phyloP scores from a whole-genome alignment of 2,888 invertebrate genomes.

The Phyllotreta striolata region DNA sequence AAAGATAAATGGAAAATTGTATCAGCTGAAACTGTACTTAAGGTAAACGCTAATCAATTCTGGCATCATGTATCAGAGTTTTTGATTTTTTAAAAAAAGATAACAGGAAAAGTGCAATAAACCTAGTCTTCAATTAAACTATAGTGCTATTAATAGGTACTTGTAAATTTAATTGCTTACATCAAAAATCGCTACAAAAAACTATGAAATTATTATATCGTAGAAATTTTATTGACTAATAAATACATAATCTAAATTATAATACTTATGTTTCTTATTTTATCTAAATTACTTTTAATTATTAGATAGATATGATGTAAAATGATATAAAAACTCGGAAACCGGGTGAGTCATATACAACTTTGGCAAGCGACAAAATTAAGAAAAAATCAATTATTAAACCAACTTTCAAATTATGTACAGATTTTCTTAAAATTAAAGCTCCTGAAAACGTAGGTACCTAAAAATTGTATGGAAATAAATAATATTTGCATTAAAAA shows the following conservation, averaged over 20 bases:
- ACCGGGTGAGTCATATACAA: conserved; percentile 36
- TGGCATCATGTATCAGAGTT: too few species aligned
- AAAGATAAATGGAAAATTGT: too few species aligned
- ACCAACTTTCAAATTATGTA: too few species aligned
- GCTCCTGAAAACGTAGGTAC: too few species aligned
- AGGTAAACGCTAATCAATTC: too few species aligned
- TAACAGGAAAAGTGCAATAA: not conserved
- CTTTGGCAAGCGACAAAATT: conserved; percentile 51
- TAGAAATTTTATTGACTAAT: conserved; percentile 45
- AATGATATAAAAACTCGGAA: conserved; percentile 34
- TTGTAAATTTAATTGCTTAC: not conserved
- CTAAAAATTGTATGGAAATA: too few species aligned
- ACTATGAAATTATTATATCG: conserved; percentile 25
- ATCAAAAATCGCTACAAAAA: conserved; percentile 13
- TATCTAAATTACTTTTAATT: conserved; percentile 42
- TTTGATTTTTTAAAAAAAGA: not conserved
- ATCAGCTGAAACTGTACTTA: too few species aligned
- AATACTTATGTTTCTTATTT: conserved; percentile 48
- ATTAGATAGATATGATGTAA: conserved; percentile 33
- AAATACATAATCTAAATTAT: conserved; percentile 51
- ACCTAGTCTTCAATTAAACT: too few species aligned
- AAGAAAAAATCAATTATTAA: too few species aligned
- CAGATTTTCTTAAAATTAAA: too few species aligned
- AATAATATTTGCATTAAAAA: not conserved
- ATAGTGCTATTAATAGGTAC: too few species aligned